phyloP scores from a whole-genome alignment of 2,888 invertebrate species.

The Ophion costatus region DNA sequence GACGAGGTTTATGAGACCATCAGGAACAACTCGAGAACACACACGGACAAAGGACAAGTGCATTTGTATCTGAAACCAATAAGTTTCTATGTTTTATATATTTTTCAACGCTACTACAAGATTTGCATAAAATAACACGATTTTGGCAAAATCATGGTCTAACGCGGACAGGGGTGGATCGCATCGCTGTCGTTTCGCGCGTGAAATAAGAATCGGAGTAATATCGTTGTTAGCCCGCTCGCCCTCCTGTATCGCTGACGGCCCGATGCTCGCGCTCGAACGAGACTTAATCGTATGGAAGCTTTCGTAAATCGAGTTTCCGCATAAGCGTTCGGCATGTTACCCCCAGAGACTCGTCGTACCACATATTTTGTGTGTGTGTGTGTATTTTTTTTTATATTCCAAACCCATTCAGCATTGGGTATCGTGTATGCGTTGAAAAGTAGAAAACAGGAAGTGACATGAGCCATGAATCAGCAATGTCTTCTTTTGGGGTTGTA shows the following conservation, averaged over 20 bases:
- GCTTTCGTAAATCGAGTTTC: conserved; percentile 55
- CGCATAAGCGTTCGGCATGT: conserved; percentile 39
- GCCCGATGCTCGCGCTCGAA: conserved; percentile 49
- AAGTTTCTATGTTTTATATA: conserved; percentile 9
- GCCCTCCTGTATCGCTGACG: conserved; percentile 16
- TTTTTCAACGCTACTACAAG: not conserved
- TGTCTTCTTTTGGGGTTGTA: not conserved
- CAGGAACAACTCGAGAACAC: conserved; percentile 9
- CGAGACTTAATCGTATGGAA: conserved; percentile 64
- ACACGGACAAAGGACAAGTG: not conserved
- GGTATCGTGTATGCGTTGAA: conserved; percentile 38
- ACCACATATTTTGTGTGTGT: not conserved
- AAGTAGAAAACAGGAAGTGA: conserved; percentile 34
- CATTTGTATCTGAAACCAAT: conserved; percentile 4
- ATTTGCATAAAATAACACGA: not conserved
- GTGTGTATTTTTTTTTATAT: not conserved
- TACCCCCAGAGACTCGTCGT: not conserved
- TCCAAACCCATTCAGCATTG: conserved; percentile 1
- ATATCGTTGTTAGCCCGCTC: not conserved
- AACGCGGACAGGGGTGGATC: not conserved
- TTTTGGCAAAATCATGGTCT: conserved; percentile 2
- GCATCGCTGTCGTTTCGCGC: conserved; percentile 28
- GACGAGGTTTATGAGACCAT: conserved; percentile 18
- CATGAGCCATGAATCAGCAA: conserved; percentile 36
- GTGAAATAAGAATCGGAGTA: conserved; percentile 57